Conservation (phyloP, 2,113 vertebrate genomes). For the Channa maculata region DNA sequence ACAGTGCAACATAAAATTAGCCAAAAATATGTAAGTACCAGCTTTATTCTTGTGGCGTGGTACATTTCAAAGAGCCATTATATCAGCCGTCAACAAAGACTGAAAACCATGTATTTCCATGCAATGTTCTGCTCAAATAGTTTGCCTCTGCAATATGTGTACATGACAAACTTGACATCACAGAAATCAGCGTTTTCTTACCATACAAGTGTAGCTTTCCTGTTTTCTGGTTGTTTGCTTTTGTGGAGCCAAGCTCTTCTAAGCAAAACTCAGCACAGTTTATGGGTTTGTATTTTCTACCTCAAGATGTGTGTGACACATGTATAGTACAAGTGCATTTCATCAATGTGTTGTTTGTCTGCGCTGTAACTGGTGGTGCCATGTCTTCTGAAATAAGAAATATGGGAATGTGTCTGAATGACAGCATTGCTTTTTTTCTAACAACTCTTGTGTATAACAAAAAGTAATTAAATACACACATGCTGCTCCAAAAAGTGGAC, state of each 20-base stretch:
- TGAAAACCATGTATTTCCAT: conserved; percentile 68
- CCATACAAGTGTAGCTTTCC: conserved; percentile 62
- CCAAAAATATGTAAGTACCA: conserved; percentile 45
- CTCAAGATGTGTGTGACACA: conserved; percentile 12
- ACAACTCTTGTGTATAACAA: not conserved
- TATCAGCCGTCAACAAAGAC: conserved; percentile 60
- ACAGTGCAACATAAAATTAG: conserved; percentile 29
- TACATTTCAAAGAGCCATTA: conserved; percentile 61
- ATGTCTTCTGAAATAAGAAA: conserved; percentile 1
- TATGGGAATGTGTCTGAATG: not conserved
- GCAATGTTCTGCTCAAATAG: conserved; percentile 56
- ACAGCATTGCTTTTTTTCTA: not conserved
- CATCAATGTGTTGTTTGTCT: conserved; percentile 16
- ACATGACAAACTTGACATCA: conserved; percentile 58
- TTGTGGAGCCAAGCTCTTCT: conserved; percentile 61
- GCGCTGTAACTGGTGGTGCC: not conserved
- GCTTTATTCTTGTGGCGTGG: conserved; percentile 52
- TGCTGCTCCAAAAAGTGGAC: not conserved
- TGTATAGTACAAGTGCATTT: conserved; percentile 6
- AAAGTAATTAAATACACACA: not conserved
- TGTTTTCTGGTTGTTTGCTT: conserved; percentile 72
- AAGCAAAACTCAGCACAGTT: conserved; percentile 68
- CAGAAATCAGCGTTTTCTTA: conserved; percentile 62
- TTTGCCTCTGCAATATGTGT: conserved; percentile 73
- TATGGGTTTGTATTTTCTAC: conserved; percentile 41